These are phyloP conservation scores for Chymomyza procnemis DNA, from an alignment of 2,888 invertebrate genomes.

Conservation along the genomic window DNA sequence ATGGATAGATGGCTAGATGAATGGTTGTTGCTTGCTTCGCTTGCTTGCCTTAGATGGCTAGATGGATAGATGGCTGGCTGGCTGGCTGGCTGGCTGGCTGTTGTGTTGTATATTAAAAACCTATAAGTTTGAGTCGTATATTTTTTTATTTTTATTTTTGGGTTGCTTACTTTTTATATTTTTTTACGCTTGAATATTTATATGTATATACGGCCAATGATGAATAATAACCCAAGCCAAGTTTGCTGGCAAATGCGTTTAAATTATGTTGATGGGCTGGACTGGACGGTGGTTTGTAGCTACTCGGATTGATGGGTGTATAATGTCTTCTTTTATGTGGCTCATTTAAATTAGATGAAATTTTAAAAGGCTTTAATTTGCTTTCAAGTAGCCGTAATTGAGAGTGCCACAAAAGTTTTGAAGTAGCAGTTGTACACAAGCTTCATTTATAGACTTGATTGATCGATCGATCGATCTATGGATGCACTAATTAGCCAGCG, in stretches of 20 bases:
- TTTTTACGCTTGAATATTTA: constrained; percentile 29
- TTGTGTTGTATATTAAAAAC: constrained; percentile 68
- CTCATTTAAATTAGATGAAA: constrained; percentile 60
- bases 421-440: background rate
- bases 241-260: constrained; percentile 60
- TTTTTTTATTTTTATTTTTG: too few species aligned
- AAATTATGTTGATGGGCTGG: constrained; percentile 50
- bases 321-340: constrained; percentile 70
- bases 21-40: constrained; percentile 28
- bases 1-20: constrained; percentile 34
- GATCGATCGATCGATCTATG: background rate
- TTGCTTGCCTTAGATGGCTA: constrained; percentile 9
- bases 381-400: constrained; percentile 18
- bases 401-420: background rate
- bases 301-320: constrained; percentile 68
- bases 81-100: background rate
- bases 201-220: constrained; percentile 49
- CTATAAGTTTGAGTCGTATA: constrained; percentile 46
- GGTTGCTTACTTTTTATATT: constrained; percentile 20
- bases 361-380: constrained; percentile 57
- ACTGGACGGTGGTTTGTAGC: constrained; percentile 18
- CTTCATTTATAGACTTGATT: background rate
- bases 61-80: too few species aligned
- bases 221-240: constrained; percentile 51
- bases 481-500: background rate